Evolutionary conservation across 1,140 invertebrate species (phyloP).

Genomic region (Phthorimaea operculella): DNA sequence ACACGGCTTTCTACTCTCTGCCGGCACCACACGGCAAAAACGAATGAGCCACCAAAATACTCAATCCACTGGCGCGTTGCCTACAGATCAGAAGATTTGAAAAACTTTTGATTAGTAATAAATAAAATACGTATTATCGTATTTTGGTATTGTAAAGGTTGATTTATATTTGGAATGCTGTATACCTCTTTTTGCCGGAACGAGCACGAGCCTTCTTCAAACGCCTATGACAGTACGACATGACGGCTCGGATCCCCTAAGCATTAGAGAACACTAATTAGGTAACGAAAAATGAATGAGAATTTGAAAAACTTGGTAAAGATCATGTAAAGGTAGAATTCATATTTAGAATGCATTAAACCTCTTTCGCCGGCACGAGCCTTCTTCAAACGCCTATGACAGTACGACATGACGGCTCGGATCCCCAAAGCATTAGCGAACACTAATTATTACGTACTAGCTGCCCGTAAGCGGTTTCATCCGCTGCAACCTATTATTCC

Average conservation of each 20-base stretch:
- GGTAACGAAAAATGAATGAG: constrained; percentile 21
- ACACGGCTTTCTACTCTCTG: too few species aligned
- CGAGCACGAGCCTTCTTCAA: constrained; percentile 17
- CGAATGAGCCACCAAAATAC: too few species aligned
- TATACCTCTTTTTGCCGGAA: constrained; percentile 2
- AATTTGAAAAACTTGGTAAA: too few species aligned
- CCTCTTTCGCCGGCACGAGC: constrained; percentile 10
- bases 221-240: constrained; percentile 19
- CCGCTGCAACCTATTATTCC: too few species aligned
- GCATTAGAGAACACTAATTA: constrained; percentile 27
- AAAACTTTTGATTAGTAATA: too few species aligned
- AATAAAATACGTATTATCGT: too few species aligned
- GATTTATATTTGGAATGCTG: background rate
- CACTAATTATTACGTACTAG: constrained; percentile 26
- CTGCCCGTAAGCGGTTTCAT: too few species aligned
- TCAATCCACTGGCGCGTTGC: too few species aligned
- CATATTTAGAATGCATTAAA: background rate
- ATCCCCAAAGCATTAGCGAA: constrained; percentile 20
- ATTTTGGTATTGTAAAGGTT: too few species aligned
- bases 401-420: constrained; percentile 23
- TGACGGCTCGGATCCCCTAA: constrained; percentile 21
- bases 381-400: constrained; percentile 19
- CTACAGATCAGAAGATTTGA: too few species aligned
- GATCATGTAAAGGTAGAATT: too few species aligned
- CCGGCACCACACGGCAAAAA: too few species aligned